phyloP scores from a whole-genome alignment of 2,113 vertebrate species.

The Spea multiplicata region DNA sequence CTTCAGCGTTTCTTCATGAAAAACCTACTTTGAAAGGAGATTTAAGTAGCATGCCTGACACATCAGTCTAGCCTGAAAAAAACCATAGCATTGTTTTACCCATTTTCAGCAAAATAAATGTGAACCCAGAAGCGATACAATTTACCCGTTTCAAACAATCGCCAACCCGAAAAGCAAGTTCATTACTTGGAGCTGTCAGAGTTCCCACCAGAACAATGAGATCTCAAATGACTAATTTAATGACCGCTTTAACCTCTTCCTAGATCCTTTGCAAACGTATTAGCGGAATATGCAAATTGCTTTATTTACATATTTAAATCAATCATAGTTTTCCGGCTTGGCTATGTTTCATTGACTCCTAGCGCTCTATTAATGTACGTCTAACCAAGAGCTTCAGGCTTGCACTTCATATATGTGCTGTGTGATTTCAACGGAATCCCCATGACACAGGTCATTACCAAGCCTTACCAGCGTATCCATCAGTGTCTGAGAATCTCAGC shows the following conservation, averaged over 20 bases:
- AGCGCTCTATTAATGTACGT: not conserved
- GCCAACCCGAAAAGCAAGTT: not conserved
- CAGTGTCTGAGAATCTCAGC: slow-evolving; percentile 2
- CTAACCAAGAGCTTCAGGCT: slow-evolving; percentile 10
- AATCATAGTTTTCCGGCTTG: slow-evolving; percentile 10
- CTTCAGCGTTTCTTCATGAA: not conserved
- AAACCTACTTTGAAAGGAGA: not conserved
- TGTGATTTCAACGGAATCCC: not conserved
- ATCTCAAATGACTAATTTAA: slow-evolving; percentile 25
- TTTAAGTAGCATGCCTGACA: not conserved
- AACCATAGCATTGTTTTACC: not conserved
- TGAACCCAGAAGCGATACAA: not conserved
- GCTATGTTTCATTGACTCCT: slow-evolving; percentile 16
- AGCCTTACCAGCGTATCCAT: slow-evolving; percentile 13
- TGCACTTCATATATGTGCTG: not conserved
- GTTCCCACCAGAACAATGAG: slow-evolving; percentile 4
- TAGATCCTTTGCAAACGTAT: not conserved
- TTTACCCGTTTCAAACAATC: not conserved
- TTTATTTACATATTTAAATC: slow-evolving; percentile 28
- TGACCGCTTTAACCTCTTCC: slow-evolving; percentile 9
- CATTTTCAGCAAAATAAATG: not conserved
- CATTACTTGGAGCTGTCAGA: not conserved
- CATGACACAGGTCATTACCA: slow-evolving; percentile 19
- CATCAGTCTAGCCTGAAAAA: not conserved
- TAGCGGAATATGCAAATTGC: slow-evolving; percentile 6